phyloP scores from a whole-genome alignment of 2,113 vertebrate genomes.

The Oreochromis aureus region DNA sequence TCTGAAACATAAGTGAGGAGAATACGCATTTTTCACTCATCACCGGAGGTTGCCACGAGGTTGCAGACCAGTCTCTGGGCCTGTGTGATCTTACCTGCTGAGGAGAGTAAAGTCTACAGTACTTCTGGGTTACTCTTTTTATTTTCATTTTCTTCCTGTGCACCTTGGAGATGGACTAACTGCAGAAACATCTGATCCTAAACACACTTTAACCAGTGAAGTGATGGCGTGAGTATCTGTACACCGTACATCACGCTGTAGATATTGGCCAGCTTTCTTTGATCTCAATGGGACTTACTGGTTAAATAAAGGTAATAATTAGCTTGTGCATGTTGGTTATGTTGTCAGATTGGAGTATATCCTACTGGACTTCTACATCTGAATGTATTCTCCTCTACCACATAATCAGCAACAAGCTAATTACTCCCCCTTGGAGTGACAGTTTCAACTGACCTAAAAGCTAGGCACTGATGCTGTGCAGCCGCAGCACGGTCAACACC shows the following conservation, averaged over 20 bases:
- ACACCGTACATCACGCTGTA: neutral
- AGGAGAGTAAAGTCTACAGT: neutral
- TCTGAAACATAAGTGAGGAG: neutral
- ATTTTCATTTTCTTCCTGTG: neutral
- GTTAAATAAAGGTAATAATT: neutral
- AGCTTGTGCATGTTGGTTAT: neutral
- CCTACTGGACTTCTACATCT: neutral
- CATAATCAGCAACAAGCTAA: neutral
- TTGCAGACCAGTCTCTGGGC: neutral
- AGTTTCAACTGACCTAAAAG: neutral
- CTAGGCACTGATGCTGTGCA: neutral
- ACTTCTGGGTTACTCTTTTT: neutral
- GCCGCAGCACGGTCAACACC: neutral
- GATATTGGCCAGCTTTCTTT: neutral
- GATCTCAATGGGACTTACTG: neutral
- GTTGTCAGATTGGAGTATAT: neutral
- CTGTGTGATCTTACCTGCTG: neutral
- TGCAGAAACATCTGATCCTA: neutral
- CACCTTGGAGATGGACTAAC: neutral
- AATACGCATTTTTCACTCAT: neutral
- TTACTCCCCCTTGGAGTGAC: neutral
- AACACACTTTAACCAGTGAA: neutral
- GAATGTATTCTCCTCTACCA: neutral
- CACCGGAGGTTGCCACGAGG: neutral
- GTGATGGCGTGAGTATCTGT: neutral